Evolutionary conservation across 1,140 invertebrate species (phyloP), one percentile per base, ranked within the genome.

Genomic region (Hyles vespertilio): DNA sequence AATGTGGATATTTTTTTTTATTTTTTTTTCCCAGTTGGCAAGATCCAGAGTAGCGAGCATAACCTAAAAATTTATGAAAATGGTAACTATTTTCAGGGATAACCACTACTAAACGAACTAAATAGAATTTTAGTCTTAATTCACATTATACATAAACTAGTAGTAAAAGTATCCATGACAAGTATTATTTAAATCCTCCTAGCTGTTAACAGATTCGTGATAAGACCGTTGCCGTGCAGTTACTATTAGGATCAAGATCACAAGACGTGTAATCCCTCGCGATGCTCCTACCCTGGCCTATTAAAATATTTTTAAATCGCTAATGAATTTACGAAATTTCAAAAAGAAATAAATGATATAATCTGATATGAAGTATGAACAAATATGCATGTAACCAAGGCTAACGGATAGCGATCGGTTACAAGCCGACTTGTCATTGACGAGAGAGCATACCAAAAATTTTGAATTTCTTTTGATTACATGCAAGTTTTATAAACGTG

Each of bases 61-160:
- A 84, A 80, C 72, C 77, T 88, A 87, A 87, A 69, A 63, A 77
- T 52, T 62, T 56, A 83, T 72, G 75, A 82, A 84, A 82, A 84
- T 89, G 86, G 86, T 89, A 89, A 89, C 86, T 89, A 87, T 87
- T 86, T 77, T 86, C 81, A 87, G 86, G 86, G 84, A 87, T 81
- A 84, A 84, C 67, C 77, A 85, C 76, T 79, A 77, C 72, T 80
- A 77, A 74, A 61, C 55, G 56, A 65, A 56, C 8, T 34, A 48
- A 34, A 47, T 34, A 22, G 40, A 44, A n/a, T 43, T 44, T 51
- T 51, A 33, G 49, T 57, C 46, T 36, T 34, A 44, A 12, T 65
- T 53, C 36, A 10, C 36, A 53, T 32, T 54, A 59, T n/a, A 51
- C 51, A 61, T 36, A 50, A 56, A 5, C 33, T 36, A 12, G 46